These are phyloP conservation scores for Noctilio leporinus DNA, from an alignment of 2,113 vertebrate species.

Conservation along the genomic window DNA sequence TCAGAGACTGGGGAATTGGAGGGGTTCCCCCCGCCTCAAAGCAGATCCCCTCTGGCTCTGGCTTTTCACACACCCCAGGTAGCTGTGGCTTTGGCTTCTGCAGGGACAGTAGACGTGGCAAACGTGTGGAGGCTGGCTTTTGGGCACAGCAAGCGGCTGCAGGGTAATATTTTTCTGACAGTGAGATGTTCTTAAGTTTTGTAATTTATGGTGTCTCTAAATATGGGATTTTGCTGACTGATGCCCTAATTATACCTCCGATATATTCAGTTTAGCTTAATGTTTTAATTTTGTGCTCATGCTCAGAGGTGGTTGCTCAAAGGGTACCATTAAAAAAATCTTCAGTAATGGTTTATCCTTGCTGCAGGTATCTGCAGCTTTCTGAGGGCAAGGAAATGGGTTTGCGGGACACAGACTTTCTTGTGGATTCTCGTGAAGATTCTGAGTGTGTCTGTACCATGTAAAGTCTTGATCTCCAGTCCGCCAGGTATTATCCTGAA, in stretches of 20 bases:
- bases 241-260: constrained; percentile 60
- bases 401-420: background rate
- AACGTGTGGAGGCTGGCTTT: constrained; percentile 39
- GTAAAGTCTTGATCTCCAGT: background rate
- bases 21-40: background rate
- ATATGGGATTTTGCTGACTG: constrained; percentile 54
- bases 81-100: background rate
- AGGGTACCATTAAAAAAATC: constrained; percentile 21
- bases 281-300: constrained; percentile 54
- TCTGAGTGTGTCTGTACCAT: background rate
- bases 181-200: constrained; percentile 45
- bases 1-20: constrained; percentile 6
- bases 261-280: constrained; percentile 43
- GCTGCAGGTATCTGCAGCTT: background rate
- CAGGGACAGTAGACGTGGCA: background rate
- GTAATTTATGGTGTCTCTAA: constrained; percentile 55
- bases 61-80: background rate
- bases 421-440: background rate
- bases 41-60: constrained; percentile 16
- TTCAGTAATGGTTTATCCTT: background rate
- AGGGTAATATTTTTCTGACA: constrained; percentile 38
- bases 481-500: background rate
- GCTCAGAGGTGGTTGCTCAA: constrained; percentile 24
- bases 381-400: background rate
- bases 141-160: constrained; percentile 17